These are phyloP conservation scores for Danaus plexippus DNA, from an alignment of 1,140 invertebrate species.

Conservation along the genomic window DNA sequence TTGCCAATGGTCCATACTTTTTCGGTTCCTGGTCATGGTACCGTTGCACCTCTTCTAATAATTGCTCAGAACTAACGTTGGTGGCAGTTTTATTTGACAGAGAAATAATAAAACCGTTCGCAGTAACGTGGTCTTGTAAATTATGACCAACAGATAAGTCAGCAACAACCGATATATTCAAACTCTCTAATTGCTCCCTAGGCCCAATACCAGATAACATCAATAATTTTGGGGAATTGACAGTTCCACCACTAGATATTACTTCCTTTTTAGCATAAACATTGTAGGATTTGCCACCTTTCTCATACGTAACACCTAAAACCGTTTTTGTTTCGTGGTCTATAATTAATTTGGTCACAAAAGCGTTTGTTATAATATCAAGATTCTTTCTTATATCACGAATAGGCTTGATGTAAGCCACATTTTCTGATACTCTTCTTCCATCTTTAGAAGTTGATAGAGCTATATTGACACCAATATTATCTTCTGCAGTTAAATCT, in stretches of 20 bases:
- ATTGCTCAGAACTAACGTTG: conserved; percentile 13
- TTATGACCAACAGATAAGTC: conserved; percentile 9
- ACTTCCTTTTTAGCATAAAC: conserved; percentile 7
- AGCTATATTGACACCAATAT: too few relatives aligned
- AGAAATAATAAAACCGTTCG: conserved; percentile 5
- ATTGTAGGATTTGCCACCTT: neutral
- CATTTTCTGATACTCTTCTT: too few relatives aligned
- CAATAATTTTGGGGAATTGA: conserved; percentile 12
- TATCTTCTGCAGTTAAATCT: too few relatives aligned
- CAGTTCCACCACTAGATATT: conserved; percentile 2
- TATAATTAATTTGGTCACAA: too few relatives aligned
- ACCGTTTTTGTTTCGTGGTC: too few relatives aligned
- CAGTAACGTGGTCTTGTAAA: conserved; percentile 6
- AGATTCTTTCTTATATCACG: too few relatives aligned
- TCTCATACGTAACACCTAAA: neutral
- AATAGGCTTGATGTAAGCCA: too few relatives aligned
- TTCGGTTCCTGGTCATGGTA: conserved; percentile 20
- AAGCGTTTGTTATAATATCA: too few relatives aligned
- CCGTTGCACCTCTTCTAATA: conserved; percentile 19
- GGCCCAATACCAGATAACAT: conserved; percentile 14
- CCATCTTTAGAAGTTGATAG: too few relatives aligned
- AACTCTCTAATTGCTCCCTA: conserved; percentile 8
- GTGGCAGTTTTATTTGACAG: conserved; percentile 18
- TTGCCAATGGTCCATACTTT: conserved; percentile 19
- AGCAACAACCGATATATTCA: conserved; percentile 3